phyloP scores from a whole-genome alignment of 92 coral and sea anemone genomes.

The Porites evermanni region DNA sequence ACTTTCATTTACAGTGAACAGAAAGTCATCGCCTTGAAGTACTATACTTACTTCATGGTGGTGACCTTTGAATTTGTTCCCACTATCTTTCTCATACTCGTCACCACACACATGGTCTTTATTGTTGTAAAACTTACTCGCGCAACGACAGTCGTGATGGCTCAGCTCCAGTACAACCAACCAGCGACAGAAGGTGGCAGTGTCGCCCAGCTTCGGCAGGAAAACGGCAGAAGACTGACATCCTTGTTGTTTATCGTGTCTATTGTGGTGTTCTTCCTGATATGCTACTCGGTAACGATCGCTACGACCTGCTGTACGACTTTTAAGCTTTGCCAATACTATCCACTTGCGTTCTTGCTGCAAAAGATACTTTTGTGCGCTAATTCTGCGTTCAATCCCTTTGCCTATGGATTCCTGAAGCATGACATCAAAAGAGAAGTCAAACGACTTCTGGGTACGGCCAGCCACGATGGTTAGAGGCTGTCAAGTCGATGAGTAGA shows the following conservation, averaged over 20 bases:
- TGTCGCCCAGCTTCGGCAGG: background rate
- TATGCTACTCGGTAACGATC: conserved; percentile 2
- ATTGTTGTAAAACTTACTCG: conserved; percentile 28
- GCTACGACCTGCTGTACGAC: background rate
- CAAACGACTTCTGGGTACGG: background rate
- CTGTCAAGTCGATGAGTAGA: background rate
- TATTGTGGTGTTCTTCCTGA: background rate
- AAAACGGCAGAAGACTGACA: background rate
- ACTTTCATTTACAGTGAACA: background rate
- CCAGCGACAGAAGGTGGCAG: background rate
- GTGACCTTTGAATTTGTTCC: conserved; percentile 23
- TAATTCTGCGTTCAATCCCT: conserved; percentile 22
- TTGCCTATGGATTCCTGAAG: conserved; percentile 22
- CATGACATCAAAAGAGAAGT: conserved; percentile 19
- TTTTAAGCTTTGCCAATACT: background rate
- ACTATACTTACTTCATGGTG: background rate
- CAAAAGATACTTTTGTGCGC: background rate
- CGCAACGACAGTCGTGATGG: background rate
- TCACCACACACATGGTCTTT: conserved; percentile 18
- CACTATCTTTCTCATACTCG: background rate
- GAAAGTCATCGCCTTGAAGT: background rate
- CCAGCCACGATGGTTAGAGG: background rate
- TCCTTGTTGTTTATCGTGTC: conserved; percentile 1
- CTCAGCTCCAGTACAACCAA: conserved; percentile 11
- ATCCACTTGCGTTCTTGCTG: too few relatives aligned